A percentile compares a stretch with the other conserved stretches of the same genome.
Conservation (phyloP, 2,888 invertebrate genomes). For the Bombylius discolor region DNA sequence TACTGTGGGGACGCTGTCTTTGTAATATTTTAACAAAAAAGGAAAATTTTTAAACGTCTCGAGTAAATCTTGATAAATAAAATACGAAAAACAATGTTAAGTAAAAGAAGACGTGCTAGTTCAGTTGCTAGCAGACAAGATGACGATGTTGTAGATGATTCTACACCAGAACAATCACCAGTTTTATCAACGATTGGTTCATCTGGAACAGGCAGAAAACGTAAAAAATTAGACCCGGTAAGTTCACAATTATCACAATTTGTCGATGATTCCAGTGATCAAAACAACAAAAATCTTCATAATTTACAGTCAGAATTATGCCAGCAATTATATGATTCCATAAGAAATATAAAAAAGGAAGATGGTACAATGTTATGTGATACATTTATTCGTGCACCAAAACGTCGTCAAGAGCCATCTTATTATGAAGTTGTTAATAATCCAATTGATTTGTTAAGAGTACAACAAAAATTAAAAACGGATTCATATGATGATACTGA, state of each 20-base stretch:
- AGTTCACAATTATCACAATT: not conserved
- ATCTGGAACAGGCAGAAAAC: constrained; percentile 37
- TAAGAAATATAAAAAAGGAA: constrained; percentile 81
- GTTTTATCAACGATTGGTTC: constrained; percentile 25
- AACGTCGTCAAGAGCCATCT: constrained; percentile 79
- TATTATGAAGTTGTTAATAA: constrained; percentile 86
- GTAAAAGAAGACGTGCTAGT: constrained; percentile 68
- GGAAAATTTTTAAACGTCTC: too few species aligned
- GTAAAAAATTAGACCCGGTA: constrained; percentile 66
- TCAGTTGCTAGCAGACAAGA: constrained; percentile 66
- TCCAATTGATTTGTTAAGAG: constrained; percentile 85
- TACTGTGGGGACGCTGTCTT: too few species aligned
- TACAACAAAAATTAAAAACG: constrained; percentile 93
- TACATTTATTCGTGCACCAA: constrained; percentile 87
- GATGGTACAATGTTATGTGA: constrained; percentile 86
- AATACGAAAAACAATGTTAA: constrained; percentile 40
- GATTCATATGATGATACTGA: constrained; percentile 93
- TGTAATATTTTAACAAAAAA: too few species aligned
- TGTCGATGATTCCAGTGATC: too few species aligned
- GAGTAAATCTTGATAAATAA: too few species aligned
- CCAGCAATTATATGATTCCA: constrained; percentile 84
- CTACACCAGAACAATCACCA: constrained; percentile 36
- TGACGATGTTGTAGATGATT: constrained; percentile 60
- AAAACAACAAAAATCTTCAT: too few species aligned
- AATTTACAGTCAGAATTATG: constrained; percentile 60